Conservation (phyloP, 1,140 invertebrate genomes). For the Cotesia typhae region DNA sequence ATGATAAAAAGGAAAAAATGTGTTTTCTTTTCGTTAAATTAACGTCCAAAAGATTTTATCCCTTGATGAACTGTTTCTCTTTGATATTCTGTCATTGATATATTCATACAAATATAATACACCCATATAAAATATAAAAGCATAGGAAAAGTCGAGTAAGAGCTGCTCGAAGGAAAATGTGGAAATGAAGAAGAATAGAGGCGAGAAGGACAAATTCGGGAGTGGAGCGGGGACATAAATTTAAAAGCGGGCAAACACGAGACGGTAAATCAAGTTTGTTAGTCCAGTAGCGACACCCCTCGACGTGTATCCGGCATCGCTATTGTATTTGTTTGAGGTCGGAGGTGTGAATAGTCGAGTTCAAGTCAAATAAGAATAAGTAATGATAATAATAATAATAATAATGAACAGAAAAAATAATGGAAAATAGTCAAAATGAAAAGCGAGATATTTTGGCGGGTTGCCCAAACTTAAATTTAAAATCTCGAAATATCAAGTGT, state of each 20-base stretch:
- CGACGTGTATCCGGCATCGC: not conserved
- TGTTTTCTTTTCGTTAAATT: too few species aligned
- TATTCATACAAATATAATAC: too few species aligned
- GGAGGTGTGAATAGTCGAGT: not conserved
- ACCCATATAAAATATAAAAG: too few species aligned
- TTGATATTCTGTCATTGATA: too few species aligned
- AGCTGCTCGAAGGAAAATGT: too few species aligned
- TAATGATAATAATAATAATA: not conserved
- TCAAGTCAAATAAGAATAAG: not conserved
- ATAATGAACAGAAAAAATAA: not conserved
- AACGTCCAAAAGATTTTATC: too few species aligned
- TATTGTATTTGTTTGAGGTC: conserved; percentile 7
- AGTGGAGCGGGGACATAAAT: conserved; percentile 7
- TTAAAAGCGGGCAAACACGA: not conserved
- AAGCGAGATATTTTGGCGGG: not conserved
- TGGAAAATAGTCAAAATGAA: not conserved
- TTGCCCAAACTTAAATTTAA: not conserved
- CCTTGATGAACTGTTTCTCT: too few species aligned
- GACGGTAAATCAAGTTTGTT: conserved; percentile 16
- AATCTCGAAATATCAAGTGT: not conserved
- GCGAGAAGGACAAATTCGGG: not conserved
- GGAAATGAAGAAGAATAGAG: not conserved
- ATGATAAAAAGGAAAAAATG: too few species aligned
- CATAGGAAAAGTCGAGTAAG: too few species aligned
- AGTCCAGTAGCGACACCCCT: conserved; percentile 1